Base-by-base conservation (phyloP, 2,797 vertebrate species). In the Chanos chanos region DNA sequence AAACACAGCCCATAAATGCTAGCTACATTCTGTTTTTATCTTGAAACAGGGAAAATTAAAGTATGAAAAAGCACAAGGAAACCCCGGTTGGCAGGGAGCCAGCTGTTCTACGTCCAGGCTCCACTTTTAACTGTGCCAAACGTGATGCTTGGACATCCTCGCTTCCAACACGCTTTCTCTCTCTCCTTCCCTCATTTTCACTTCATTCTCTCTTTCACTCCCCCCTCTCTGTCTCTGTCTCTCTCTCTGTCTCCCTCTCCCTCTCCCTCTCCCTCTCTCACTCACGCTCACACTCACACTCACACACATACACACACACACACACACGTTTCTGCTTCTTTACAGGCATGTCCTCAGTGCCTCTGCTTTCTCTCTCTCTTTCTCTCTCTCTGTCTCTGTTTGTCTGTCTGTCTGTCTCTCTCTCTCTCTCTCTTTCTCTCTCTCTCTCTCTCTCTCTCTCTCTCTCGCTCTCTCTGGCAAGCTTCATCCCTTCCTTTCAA, bases 401-500 rank as follows among this genome's bases (percentile, higher is more conserved):
- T 21, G 22, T 33, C 21, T 30, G 30, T 34, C 28, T 44, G 27
- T 49, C 53, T 22, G 18, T 25, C 44, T 50, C 44, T 27, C 48
- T 37, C 45, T 22, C 53, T 27, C 7, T 51, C 59, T 24, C 24
- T 27, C 56, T 21, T 8, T 43, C 21, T 9, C 33, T 24, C 16
- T 51, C 43, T 21, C 22, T 33, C 21, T 30, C 30, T 34, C 28
- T 44, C 27, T 49, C 53, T 22, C 18, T 25, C 44, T 50, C 44
- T 60, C 28, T 70, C 72, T 76, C 76, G 72, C 5, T 54, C 4
- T 31, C 2, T 13, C 15, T 76, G 66, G 78, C 76, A 81, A 77
- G 70, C 81, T 80, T 76, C 78, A 81, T 85, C 73, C 80, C 71
- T 82, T 89, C 83, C 85, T 88, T 86, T 88, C 83, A 89, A 89